A percentile compares a stretch with the other conserved stretches of the same genome.
phyloP scores from a whole-genome alignment of 37 sponge, comb jelly and placozoan genomes.

The Hormiphora californensis region DNA sequence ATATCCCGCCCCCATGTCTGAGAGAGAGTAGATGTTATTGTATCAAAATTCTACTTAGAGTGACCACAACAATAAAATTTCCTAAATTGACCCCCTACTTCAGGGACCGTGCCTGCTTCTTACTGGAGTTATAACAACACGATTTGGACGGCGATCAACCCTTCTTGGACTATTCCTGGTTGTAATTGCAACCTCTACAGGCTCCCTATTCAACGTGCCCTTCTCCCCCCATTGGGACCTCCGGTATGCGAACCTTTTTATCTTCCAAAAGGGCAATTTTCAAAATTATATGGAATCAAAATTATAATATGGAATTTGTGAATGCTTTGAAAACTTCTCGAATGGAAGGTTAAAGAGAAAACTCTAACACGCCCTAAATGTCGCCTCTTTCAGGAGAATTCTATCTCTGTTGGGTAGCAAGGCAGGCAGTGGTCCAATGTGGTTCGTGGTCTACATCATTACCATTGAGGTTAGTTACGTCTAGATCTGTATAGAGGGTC shows the following conservation, averaged over 20 bases:
- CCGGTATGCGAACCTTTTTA: neutral
- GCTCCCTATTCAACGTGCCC: neutral
- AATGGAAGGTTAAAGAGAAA: neutral
- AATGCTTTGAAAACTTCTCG: neutral
- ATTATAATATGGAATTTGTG: too few relatives aligned
- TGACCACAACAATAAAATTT: too few relatives aligned
- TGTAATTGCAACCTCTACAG: neutral
- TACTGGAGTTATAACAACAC: slow-evolving; percentile 22
- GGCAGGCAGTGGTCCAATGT: slow-evolving; percentile 53
- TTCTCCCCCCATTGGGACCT: slow-evolving; percentile 4
- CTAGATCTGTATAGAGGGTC: too few relatives aligned
- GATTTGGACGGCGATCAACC: neutral
- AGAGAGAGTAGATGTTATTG: too few relatives aligned
- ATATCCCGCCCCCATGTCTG: too few relatives aligned
- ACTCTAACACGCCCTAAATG: too few relatives aligned
- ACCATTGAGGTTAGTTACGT: slow-evolving; percentile 36
- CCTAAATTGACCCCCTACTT: neutral
- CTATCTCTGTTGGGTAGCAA: slow-evolving; percentile 6
- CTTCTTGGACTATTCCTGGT: neutral
- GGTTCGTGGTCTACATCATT: slow-evolving; percentile 36
- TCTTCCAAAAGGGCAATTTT: neutral
- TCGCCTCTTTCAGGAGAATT: slow-evolving; percentile 27
- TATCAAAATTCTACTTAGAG: too few relatives aligned
- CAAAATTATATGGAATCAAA: neutral
- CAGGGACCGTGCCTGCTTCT: slow-evolving; percentile 47